These are phyloP conservation scores for Eupithecia inturbata DNA, from an alignment of 2,888 invertebrate genomes.

Conservation along the genomic window DNA sequence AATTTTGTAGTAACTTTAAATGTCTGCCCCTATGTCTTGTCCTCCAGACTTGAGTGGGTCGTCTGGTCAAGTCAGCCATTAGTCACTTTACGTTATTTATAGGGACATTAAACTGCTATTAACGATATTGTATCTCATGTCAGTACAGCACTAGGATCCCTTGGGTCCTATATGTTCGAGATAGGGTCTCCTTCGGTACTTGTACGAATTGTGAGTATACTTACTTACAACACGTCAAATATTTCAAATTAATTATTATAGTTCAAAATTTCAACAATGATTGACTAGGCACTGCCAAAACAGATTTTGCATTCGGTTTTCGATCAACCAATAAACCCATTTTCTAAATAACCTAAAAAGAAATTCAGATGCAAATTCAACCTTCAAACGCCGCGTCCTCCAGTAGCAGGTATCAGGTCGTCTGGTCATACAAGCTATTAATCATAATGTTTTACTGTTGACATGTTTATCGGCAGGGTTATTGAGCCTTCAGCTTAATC, in stretches of 20 bases:
- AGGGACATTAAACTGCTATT: conserved; percentile 15
- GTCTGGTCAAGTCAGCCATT: conserved; percentile 32
- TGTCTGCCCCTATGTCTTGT: conserved; percentile 12
- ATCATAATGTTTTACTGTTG: conserved; percentile 4
- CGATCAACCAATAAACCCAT: neutral
- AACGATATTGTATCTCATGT: neutral
- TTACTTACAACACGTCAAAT: no score
- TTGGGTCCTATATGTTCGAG: neutral
- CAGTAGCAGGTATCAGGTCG: neutral
- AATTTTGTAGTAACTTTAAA: neutral
- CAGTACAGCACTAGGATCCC: neutral
- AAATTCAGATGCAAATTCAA: conserved; percentile 1
- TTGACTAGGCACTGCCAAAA: no score
- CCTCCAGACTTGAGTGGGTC: conserved; percentile 31
- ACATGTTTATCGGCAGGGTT: conserved; percentile 7
- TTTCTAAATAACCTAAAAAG: neutral
- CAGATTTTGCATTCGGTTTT: neutral
- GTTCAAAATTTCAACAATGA: no score
- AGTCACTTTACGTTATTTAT: conserved; percentile 33
- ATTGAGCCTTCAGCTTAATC: neutral
- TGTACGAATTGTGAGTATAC: neutral
- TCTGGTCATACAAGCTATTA: neutral
- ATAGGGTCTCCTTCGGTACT: neutral
- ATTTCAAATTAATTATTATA: no score
- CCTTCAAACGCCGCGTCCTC: conserved; percentile 6